Percentiles rank a stretch among this genome's conserved stretches.
Conservation (phyloP, 1,140 invertebrate species). For the Caerostris darwini region DNA sequence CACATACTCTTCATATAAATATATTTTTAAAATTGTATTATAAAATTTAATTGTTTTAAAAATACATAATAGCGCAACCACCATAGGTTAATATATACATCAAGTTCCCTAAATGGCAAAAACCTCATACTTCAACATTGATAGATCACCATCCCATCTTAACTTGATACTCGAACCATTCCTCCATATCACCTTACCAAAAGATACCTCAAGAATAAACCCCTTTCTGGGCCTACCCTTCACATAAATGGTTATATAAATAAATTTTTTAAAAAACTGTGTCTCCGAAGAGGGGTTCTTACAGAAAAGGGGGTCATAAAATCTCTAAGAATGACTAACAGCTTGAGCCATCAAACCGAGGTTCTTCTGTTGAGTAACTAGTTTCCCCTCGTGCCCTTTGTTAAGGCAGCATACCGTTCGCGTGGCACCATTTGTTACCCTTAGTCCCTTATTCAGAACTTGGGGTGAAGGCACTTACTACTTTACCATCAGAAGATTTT, state of each 20-base stretch:
- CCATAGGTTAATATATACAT: not conserved
- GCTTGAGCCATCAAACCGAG: slow-evolving; percentile 23
- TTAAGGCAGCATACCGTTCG: slow-evolving; percentile 17
- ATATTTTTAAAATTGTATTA: no score
- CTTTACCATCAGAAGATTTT: not conserved
- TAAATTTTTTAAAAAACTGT: slow-evolving; percentile 21
- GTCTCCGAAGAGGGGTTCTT: not conserved
- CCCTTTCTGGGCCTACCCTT: not conserved
- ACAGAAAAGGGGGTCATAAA: not conserved
- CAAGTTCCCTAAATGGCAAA: not conserved
- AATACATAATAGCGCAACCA: no score
- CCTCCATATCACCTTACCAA: slow-evolving; percentile 7
- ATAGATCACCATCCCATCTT: not conserved
- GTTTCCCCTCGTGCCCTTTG: slow-evolving; percentile 10
- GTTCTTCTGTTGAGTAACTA: not conserved
- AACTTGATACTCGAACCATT: not conserved
- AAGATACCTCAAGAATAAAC: not conserved
- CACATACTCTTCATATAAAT: no score
- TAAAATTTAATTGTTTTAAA: no score
- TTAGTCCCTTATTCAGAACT: not conserved
- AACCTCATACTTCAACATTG: not conserved
- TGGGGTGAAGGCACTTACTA: slow-evolving; percentile 45
- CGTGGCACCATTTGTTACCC: slow-evolving; percentile 40
- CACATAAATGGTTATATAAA: slow-evolving; percentile 19
- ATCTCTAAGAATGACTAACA: slow-evolving; percentile 25